These are phyloP conservation scores for Epinephelus moara DNA, from an alignment of 2,113 vertebrate species.

Conservation along the genomic window DNA sequence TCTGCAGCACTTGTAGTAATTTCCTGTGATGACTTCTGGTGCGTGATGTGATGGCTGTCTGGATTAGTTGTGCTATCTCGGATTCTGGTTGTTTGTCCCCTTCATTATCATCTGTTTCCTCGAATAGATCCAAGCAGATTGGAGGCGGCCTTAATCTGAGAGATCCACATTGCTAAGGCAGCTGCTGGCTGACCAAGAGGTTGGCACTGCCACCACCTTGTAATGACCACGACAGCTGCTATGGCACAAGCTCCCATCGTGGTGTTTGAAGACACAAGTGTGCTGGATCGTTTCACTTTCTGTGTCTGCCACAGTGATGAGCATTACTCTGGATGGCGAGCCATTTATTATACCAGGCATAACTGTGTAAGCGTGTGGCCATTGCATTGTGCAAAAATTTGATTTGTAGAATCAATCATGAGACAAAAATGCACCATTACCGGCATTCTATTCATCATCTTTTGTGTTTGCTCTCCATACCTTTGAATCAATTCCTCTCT, in stretches of 20 bases:
- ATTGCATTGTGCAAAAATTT: neutral
- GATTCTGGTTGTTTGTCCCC: slow-evolving; percentile 57
- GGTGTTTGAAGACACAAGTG: slow-evolving; percentile 44
- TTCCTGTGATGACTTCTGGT: slow-evolving; percentile 45
- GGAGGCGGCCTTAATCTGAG: slow-evolving; percentile 72
- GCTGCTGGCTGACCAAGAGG: slow-evolving; percentile 68
- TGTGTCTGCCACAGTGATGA: slow-evolving; percentile 9
- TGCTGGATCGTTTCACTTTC: slow-evolving; percentile 17
- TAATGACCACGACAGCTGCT: slow-evolving; percentile 76
- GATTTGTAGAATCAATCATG: neutral
- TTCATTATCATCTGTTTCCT: slow-evolving; percentile 69
- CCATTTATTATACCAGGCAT: slow-evolving; percentile 22
- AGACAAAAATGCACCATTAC: neutral
- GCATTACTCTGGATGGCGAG: slow-evolving; percentile 6
- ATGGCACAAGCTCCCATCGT: slow-evolving; percentile 30
- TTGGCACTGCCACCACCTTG: slow-evolving; percentile 58
- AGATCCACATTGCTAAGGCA: slow-evolving; percentile 68
- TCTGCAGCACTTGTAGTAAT: slow-evolving; percentile 47
- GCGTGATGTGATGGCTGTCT: slow-evolving; percentile 43
- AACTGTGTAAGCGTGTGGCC: too few species aligned
- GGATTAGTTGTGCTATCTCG: slow-evolving; percentile 66
- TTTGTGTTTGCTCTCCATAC: neutral
- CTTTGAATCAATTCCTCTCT: neutral
- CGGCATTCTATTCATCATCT: neutral
- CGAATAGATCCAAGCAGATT: slow-evolving; percentile 75